phyloP scores from a whole-genome alignment of 2,113 vertebrate genomes.

The Nesospiza acunhae region DNA sequence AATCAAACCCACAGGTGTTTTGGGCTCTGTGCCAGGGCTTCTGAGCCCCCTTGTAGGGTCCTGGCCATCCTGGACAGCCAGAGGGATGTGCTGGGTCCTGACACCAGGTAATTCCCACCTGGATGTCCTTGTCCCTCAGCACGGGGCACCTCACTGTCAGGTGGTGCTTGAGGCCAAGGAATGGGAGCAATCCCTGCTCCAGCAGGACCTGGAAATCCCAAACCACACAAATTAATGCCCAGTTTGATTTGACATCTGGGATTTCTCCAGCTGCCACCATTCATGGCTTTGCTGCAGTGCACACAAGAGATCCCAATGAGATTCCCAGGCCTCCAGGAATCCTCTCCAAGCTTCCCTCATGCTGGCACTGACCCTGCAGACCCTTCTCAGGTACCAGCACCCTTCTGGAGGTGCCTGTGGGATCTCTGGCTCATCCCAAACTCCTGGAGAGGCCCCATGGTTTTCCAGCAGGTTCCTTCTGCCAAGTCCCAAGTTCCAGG shows the following conservation, averaged over 20 bases:
- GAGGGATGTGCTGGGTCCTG: no score
- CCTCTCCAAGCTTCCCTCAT: not conserved
- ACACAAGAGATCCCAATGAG: not conserved
- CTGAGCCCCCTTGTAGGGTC: no score
- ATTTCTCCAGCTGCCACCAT: not conserved
- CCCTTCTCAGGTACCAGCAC: not conserved
- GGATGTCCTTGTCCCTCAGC: not conserved
- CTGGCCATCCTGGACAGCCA: no score
- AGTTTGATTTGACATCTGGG: not conserved
- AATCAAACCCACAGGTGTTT: no score
- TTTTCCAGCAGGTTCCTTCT: not conserved
- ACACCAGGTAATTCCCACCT: not conserved
- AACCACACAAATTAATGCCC: not conserved
- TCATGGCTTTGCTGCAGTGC: not conserved
- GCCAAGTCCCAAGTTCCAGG: accelerated
- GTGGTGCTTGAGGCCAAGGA: not conserved
- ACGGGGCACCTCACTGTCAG: accelerated
- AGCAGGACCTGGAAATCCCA: not conserved
- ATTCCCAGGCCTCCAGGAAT: not conserved
- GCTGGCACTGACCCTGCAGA: not conserved
- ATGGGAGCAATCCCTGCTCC: not conserved
- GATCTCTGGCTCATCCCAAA: not conserved
- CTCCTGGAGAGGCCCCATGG: accelerated
- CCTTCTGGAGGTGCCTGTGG: not conserved
- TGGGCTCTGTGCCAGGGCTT: no score